phyloP scores from a whole-genome alignment of 2,113 vertebrate genomes.

The Odocoileus hemionus region DNA sequence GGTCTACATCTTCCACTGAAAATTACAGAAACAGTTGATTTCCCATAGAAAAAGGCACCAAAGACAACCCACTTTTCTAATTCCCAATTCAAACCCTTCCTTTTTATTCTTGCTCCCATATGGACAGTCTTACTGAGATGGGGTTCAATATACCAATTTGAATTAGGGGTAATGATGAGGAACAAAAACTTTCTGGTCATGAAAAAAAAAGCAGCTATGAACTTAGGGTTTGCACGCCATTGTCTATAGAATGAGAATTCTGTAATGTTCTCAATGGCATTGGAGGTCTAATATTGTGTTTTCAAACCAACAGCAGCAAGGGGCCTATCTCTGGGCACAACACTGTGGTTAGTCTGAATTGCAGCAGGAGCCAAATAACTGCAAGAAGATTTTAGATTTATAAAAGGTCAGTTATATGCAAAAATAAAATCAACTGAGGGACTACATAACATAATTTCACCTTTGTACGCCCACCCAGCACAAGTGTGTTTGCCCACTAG shows the following conservation, averaged over 20 bases:
- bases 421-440: neutral
- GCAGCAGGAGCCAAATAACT: neutral
- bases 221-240: neutral
- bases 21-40: neutral
- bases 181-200: neutral
- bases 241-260: neutral
- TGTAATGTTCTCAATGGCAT: neutral
- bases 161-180: neutral
- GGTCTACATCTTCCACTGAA: slow-evolving; percentile 87
- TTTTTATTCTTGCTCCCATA: neutral
- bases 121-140: neutral
- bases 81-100: neutral
- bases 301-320: neutral
- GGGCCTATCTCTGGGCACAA: neutral
- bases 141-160: neutral
- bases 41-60: neutral
- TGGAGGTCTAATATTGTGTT: neutral
- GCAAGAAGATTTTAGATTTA: neutral
- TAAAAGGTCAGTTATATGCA: neutral
- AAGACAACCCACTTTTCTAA: neutral
- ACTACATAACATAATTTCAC: neutral
- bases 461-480: neutral
- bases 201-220: neutral
- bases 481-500: neutral
- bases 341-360: neutral